Percentiles rank a stretch among this genome's conserved stretches.
Conservation (phyloP, 2,797 vertebrate genomes). For the Ctenosaura bakeri region DNA sequence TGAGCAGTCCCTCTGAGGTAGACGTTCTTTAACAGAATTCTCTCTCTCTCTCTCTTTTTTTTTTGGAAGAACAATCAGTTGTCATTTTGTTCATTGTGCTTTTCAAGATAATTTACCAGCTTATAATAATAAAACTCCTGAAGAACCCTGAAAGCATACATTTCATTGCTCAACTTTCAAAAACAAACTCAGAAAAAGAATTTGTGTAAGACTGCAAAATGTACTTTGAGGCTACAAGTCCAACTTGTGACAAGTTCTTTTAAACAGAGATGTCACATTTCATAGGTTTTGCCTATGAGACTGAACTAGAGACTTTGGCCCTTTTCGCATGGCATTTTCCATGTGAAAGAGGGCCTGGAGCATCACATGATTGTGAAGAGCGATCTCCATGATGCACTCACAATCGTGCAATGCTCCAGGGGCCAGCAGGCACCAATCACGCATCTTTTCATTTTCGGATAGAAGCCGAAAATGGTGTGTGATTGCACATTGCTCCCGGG, state of each 20-base stretch:
- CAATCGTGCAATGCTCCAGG: no score
- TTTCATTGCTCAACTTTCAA: background rate
- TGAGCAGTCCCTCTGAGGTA: background rate
- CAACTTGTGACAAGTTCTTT: background rate
- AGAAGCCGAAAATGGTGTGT: no score
- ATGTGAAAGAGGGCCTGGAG: no score
- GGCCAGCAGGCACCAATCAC: no score
- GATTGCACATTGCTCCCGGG: no score
- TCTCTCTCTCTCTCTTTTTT: background rate
- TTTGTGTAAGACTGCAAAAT: background rate
- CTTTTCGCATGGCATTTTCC: no score
- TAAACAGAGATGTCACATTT: background rate
- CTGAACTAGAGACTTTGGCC: background rate
- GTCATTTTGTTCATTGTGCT: slow-evolving; percentile 31
- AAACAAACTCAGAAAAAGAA: slow-evolving; percentile 3
- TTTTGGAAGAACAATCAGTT: background rate
- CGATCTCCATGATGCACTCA: no score
- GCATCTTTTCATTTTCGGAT: no score
- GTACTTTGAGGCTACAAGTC: background rate
- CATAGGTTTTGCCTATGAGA: background rate
- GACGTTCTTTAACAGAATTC: background rate
- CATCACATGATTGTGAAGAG: no score
- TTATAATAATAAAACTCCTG: slow-evolving; percentile 9
- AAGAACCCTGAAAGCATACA: background rate
- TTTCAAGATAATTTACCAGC: background rate